Conservation (phyloP, 2,113 vertebrate species). For the Sprattus sprattus region DNA sequence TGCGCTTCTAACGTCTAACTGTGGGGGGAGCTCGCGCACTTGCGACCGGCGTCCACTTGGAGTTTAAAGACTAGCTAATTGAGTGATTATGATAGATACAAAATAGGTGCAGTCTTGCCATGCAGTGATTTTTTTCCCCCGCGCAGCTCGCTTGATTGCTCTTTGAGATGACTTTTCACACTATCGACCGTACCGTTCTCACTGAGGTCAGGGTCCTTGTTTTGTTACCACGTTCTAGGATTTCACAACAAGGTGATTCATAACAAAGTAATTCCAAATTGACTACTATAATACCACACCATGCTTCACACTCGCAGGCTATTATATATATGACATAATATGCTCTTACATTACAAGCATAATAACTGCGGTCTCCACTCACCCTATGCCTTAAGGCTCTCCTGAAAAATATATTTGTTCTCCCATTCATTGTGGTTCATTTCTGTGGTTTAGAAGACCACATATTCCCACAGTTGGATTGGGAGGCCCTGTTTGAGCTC, state of each 20-base stretch:
- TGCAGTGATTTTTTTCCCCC: not conserved
- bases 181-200: not conserved
- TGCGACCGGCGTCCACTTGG: constrained; percentile 63
- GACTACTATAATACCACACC: not conserved
- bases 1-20: constrained; percentile 65
- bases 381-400: not conserved
- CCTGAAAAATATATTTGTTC: too few species aligned
- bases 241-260: not conserved
- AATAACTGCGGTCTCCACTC: not conserved
- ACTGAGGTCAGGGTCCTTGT: not conserved
- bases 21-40: constrained; percentile 78
- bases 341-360: not conserved
- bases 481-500: not conserved
- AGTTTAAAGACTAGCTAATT: constrained; percentile 67
- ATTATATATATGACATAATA: not conserved
- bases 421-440: not conserved
- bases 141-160: not conserved
- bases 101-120: constrained; percentile 24
- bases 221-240: not conserved
- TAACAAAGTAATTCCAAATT: not conserved
- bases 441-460: not conserved
- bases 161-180: not conserved
- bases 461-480: not conserved
- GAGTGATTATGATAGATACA: constrained; percentile 64
- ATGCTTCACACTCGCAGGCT: not conserved